A percentile compares a stretch with the other conserved stretches of the same genome.
Conservation (phyloP, 1,140 invertebrate genomes). For the Drosophila kurseongensis region DNA sequence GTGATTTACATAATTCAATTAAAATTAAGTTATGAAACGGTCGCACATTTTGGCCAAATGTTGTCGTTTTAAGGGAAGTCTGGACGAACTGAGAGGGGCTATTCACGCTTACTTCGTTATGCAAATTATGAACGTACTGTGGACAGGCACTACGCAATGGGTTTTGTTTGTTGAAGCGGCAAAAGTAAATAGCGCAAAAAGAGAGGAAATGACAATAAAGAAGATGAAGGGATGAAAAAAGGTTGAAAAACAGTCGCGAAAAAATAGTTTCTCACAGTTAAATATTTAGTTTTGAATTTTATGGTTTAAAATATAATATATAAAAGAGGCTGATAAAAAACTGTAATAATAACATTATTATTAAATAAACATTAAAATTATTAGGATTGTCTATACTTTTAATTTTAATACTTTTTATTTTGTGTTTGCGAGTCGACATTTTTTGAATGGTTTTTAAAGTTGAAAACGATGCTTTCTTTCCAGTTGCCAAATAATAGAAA, state of each 20-base stretch:
- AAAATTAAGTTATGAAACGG: conserved; percentile 80
- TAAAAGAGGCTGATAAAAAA: no score
- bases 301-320: no score
- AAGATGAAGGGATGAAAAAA: neutral
- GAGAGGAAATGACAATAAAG: conserved; percentile 43
- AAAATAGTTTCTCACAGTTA: conserved; percentile 3
- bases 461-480: no score
- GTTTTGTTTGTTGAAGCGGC: conserved; percentile 75
- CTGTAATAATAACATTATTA: no score
- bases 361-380: no score
- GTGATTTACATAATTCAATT: conserved; percentile 82
- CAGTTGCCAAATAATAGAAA: no score
- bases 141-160: conserved; percentile 28
- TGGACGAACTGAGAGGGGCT: neutral
- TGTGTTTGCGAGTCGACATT: no score
- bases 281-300: neutral
- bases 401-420: no score
- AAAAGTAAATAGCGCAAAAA: conserved; percentile 76
- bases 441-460: no score
- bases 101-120: conserved; percentile 57
- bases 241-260: neutral
- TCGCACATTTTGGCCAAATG: conserved; percentile 60
- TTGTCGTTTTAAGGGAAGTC: neutral
- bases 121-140: conserved; percentile 59
- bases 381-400: no score